Base-by-base conservation (phyloP, 2,888 invertebrate genomes). In the Epinotia brunnichana region DNA sequence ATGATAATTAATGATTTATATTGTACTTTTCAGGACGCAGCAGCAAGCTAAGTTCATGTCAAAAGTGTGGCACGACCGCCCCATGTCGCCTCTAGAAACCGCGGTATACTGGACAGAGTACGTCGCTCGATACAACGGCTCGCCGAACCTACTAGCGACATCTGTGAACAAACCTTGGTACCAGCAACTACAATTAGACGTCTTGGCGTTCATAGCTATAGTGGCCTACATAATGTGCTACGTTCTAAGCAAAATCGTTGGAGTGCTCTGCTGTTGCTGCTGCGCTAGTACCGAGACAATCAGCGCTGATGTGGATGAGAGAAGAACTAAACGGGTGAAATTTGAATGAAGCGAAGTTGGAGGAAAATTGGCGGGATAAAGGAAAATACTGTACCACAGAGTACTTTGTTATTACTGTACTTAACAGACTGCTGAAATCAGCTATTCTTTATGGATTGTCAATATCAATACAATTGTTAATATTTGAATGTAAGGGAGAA, bases 101-200 rank as follows among this genome's bases (percentile, higher is more conserved):
- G 94, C 95, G 71, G 87, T 94, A 80, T 95, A 95, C 85, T 94
- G 94, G 92, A 92, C 93, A 15, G 95, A 95, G 77, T 94, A 94
- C 79, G 92, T 94, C 75, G 87, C 94, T 39, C 82, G 92, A 29
- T 90, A 93, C 73, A 85, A 84, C 24, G 93, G 93, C 2, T 87
- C 91, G 15, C 91, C 91, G 0, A 88, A 92, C 77, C 83, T 94
- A 2, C 83, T 83, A 76, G 84, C 92, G 70, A 78, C 84, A 54
- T 88, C 90, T 79, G 85, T 88, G 0, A 83, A 80, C 48, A 76
- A 86, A 21, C 90, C 93, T 0, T 80, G 86, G 76, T 92, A 92
- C 82, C 88, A 89, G 75, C 89, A 92, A 74, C 79, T 88, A 3
- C 92, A 93, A 63, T 75, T 92, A 68, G 94, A 94, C 76, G 90